These are phyloP conservation scores for Zapornia atra DNA, from an alignment of 2,113 vertebrate species.

Conservation along the genomic window DNA sequence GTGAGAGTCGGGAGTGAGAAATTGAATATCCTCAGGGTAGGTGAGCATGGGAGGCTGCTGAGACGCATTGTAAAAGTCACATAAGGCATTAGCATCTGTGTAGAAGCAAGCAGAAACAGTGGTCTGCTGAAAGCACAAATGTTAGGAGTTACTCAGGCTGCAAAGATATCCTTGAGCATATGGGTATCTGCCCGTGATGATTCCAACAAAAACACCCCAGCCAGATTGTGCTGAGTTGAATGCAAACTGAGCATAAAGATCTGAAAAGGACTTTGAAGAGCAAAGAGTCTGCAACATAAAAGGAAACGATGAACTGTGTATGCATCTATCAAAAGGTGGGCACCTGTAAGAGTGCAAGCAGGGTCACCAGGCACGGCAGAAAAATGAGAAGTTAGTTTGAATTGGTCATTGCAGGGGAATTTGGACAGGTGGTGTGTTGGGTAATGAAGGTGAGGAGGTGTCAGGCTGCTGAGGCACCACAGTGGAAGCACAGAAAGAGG, in stretches of 20 bases:
- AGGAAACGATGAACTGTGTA: not conserved
- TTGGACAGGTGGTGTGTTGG: not conserved
- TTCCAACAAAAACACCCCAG: not conserved
- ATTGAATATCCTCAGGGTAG: not conserved
- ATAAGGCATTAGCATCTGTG: not conserved
- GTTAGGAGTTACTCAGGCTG: not conserved
- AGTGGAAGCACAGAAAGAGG: not conserved
- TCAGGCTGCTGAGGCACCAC: not conserved
- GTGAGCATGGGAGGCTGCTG: not conserved
- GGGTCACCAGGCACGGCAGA: not conserved
- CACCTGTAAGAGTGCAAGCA: not conserved
- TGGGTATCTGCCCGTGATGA: not conserved
- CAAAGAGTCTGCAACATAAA: not conserved
- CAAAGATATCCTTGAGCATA: not conserved
- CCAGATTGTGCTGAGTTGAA: not conserved
- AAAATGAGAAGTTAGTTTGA: not conserved
- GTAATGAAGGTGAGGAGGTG: not conserved
- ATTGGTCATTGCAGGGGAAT: not conserved
- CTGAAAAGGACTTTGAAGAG: slow-evolving; percentile 8
- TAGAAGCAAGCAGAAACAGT: not conserved
- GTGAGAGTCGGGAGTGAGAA: not conserved
- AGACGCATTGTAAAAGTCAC: not conserved
- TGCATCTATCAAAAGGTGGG: not conserved
- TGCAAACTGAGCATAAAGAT: not conserved
- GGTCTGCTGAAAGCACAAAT: not conserved